Evolutionary conservation across 2,888 invertebrate genomes (phyloP).

Genomic region (Crematogaster levior): DNA sequence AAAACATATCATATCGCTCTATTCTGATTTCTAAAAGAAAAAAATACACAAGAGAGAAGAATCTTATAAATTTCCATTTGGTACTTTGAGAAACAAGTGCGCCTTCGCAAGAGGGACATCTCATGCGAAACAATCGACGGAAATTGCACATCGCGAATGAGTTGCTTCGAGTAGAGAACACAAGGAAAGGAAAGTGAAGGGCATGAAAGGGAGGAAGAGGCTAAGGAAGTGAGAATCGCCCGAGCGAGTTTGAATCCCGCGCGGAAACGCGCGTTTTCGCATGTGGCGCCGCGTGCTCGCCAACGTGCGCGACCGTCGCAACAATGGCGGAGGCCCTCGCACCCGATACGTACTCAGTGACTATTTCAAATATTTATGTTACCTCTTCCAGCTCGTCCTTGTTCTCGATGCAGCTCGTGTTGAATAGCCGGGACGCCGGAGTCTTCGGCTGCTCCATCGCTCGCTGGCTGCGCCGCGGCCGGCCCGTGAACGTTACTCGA

Average conservation of each 20-base stretch:
- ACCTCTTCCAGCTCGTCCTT: slow-evolving; percentile 97
- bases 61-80: background rate
- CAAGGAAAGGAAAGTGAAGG: background rate
- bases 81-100: background rate
- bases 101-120: no score
- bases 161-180: no score
- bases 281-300: slow-evolving; percentile 81
- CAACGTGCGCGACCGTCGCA: slow-evolving; percentile 87
- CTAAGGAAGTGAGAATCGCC: background rate
- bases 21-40: slow-evolving; percentile 50
- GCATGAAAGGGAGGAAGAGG: background rate
- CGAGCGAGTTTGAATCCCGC: slow-evolving; percentile 74
- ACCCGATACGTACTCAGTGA: slow-evolving; percentile 83
- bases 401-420: slow-evolving; percentile 93
- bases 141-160: no score
- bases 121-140: no score
- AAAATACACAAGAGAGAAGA: slow-evolving; percentile 59
- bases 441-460: slow-evolving; percentile 85
- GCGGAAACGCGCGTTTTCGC: slow-evolving; percentile 72
- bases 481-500: slow-evolving; percentile 76
- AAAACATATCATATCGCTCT: slow-evolving; percentile 52
- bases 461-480: slow-evolving; percentile 72
- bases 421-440: slow-evolving; percentile 90
- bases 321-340: slow-evolving; percentile 84
- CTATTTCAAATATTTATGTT: slow-evolving; percentile 86